A percentile compares a stretch with the other conserved stretches of the same genome.
Evolutionary conservation across 1,140 invertebrate genomes (phyloP).

Genomic region (Parasteatoda tepidariorum): DNA sequence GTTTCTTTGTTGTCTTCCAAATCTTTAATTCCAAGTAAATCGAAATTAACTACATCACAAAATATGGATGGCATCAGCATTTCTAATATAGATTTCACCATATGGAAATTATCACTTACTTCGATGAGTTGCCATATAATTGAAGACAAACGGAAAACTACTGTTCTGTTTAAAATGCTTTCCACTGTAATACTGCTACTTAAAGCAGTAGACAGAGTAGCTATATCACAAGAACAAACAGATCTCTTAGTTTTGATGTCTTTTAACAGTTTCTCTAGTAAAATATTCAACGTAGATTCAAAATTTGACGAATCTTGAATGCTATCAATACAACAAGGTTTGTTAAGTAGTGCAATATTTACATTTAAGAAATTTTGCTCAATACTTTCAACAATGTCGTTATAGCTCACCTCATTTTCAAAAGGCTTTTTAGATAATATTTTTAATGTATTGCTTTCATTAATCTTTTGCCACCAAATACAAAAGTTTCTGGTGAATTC

Average conservation of each 20-base stretch:
- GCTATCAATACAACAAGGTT: constrained; percentile 1
- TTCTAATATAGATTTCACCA: constrained; percentile 5
- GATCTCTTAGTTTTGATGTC: constrained; percentile 20
- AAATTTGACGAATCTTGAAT: background rate
- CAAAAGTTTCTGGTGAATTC: constrained; percentile 7
- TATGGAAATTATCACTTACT: background rate
- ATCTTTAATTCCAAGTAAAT: background rate
- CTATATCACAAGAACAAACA: constrained; percentile 20
- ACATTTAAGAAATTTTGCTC: constrained; percentile 6
- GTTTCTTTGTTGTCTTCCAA: background rate
- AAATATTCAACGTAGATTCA: constrained; percentile 35
- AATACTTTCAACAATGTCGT: background rate
- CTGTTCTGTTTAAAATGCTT: constrained; percentile 9
- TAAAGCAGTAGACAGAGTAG: constrained; percentile 3
- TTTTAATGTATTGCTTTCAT: background rate
- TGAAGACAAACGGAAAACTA: constrained; percentile 26
- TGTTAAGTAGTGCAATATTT: background rate
- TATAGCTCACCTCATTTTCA: background rate
- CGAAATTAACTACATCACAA: constrained; percentile 3
- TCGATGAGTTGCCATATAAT: constrained; percentile 43
- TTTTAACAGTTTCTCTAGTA: constrained; percentile 40
- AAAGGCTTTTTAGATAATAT: background rate
- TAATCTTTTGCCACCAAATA: constrained; percentile 25
- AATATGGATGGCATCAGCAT: constrained; percentile 28
- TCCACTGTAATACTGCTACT: background rate